Percentiles rank a stretch among this genome's conserved stretches.
phyloP scores from a whole-genome alignment of 2,888 invertebrate species.

The Zygothrica quintamaculata region DNA sequence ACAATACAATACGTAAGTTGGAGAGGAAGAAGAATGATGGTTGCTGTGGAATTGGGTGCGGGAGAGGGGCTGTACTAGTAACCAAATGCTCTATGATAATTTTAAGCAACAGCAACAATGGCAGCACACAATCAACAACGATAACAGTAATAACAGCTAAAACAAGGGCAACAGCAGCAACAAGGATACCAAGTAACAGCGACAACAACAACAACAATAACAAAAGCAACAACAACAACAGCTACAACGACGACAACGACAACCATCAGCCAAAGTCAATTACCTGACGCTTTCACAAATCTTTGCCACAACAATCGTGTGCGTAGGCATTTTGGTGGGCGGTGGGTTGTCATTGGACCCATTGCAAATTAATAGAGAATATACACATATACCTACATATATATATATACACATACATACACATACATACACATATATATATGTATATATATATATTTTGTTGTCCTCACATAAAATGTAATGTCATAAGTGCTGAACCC shows the following conservation, averaged over 20 bases:
- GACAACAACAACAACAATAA: conserved; percentile 20
- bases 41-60: neutral
- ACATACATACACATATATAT: too few species aligned
- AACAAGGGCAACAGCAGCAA: conserved; percentile 24
- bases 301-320: conserved; percentile 71
- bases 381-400: conserved; percentile 33
- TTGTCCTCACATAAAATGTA: conserved; percentile 67
- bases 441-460: conserved; percentile 16
- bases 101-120: conserved; percentile 68
- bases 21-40: neutral
- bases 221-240: conserved; percentile 23
- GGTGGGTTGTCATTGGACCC: conserved; percentile 29
- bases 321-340: conserved; percentile 54
- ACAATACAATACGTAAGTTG: conserved; percentile 39
- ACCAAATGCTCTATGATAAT: conserved; percentile 68
- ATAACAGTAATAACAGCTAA: conserved; percentile 27
- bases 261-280: conserved; percentile 70
- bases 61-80: neutral
- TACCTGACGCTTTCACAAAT: conserved; percentile 76
- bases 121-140: conserved; percentile 7
- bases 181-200: conserved; percentile 25
- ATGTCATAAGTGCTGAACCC: conserved; percentile 79
- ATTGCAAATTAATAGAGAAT: conserved; percentile 77
- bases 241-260: conserved; percentile 27
- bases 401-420: conserved; percentile 18